Evolutionary conservation across 1,140 invertebrate genomes (phyloP).

Genomic region (Eupristina koningsbergeri): DNA sequence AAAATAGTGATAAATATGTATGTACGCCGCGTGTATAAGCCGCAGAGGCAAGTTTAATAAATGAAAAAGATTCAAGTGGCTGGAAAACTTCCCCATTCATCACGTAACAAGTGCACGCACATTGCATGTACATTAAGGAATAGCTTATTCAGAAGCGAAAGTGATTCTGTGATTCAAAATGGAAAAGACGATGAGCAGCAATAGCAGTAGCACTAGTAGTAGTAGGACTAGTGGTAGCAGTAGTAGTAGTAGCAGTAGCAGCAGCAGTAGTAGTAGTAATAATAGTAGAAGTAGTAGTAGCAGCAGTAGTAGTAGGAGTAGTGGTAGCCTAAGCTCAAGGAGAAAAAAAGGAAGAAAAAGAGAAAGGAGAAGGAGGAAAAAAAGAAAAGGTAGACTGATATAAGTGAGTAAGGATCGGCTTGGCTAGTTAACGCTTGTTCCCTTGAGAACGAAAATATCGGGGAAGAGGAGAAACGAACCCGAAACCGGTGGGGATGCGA

Average conservation of each 20-base stretch:
- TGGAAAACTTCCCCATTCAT: conserved; percentile 11
- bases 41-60: not conserved
- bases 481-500: not conserved
- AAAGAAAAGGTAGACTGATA: conserved; percentile 17
- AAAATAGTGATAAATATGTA: not conserved
- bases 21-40: not conserved
- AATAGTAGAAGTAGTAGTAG: too few relatives aligned
- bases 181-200: not conserved
- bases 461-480: conserved; percentile 3
- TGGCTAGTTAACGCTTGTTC: conserved; percentile 32
- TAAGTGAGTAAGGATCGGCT: conserved; percentile 26
- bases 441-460: conserved; percentile 5
- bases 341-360: not conserved
- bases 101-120: conserved; percentile 49
- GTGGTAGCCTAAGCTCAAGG: too few relatives aligned
- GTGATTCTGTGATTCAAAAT: conserved; percentile 44
- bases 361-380: not conserved
- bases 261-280: too few relatives aligned
- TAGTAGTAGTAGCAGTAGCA: not conserved
- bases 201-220: not conserved
- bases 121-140: conserved; percentile 35
- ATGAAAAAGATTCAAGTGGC: not conserved
- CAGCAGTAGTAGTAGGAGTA: not conserved
- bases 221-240: too few relatives aligned
- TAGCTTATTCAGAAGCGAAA: conserved; percentile 42